Base-by-base conservation (phyloP, 2,113 vertebrate species). In the Ramphastos sulfuratus region DNA sequence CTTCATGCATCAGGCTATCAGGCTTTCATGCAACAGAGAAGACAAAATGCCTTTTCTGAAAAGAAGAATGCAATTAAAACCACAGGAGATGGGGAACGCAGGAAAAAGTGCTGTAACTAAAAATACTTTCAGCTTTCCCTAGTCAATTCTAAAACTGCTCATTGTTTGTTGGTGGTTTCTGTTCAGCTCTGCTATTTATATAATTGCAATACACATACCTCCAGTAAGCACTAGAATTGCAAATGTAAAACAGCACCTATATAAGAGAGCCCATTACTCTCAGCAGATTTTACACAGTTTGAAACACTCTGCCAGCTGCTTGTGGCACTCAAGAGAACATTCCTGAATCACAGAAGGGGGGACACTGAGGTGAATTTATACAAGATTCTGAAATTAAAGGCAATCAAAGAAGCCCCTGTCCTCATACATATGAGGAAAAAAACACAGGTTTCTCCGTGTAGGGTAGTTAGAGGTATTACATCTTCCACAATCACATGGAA, bases 271-370 rank as follows among this genome's bases (percentile, higher is more conserved):
- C 50, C 10, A 23, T 74, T 83, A 52, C 82, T 17, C 76, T 90
- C 93, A 88, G 90, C 33, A 81, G 60, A 93, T 90, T 79, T 81
- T 14, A 88, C 61, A 81, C 48, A 60, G 73, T 75, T 54, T 48
- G 82, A 96, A 94, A 90, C 10, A 52, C 50, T 60, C 72, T 82
- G 90, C 82, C 92, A 93, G 92, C 90, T 87, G 90, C 88, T 83
- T 86, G 37, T 64, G 44, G 72, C 80, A 86, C 80, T 90, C 0
- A 0, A 60, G 56, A 94, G 85, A 96, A 95, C 73, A 90, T 93
- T 92, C 82, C 75, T 87, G 89, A 89, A 91, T 37, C 79, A 85
- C 59, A 77, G 75, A 91, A 39, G 12, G 21, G 9, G n/a, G 21
- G 23, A 79, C 92, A 85, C 8, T 20, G 64, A 85, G 66, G 33